phyloP scores from a whole-genome alignment of 2,797 vertebrate genomes.

The Oryzias dopingdopingensis region DNA sequence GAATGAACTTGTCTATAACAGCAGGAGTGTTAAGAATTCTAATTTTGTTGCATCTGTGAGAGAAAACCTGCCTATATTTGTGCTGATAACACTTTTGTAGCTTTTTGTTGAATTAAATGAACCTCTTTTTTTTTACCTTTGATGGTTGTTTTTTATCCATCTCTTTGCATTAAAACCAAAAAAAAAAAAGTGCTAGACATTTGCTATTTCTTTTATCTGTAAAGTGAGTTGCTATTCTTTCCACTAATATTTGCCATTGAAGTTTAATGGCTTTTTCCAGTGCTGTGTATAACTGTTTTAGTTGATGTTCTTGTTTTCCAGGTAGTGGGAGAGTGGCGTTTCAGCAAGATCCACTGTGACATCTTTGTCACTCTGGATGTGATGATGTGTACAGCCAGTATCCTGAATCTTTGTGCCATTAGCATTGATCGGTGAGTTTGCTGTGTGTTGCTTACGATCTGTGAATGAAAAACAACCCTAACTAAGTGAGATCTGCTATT shows the following conservation, averaged over 20 bases:
- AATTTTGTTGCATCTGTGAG: no score
- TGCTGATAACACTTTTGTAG: no score
- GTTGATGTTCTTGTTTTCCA: constrained; percentile 65
- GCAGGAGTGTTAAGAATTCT: no score
- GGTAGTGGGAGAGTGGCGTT: constrained; percentile 98
- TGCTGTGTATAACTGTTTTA: constrained; percentile 40
- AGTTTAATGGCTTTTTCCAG: constrained; percentile 20
- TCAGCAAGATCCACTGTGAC: constrained; percentile 97
- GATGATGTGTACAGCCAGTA: constrained; percentile 99
- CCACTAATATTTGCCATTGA: constrained; percentile 4
- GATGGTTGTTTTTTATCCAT: no score
- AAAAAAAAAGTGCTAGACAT: constrained; percentile 1
- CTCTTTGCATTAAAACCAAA: no score
- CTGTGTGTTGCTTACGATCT: constrained; percentile 27
- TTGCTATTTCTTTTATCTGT: constrained; percentile 15
- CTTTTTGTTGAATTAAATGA: no score
- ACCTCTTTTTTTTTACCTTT: no score
- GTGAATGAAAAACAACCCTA: constrained; percentile 39
- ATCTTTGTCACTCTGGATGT: constrained; percentile 98
- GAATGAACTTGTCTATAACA: no score
- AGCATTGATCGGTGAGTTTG: constrained; percentile 95
- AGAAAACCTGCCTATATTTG: no score
- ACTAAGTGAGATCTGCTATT: constrained; percentile 11
- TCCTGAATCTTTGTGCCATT: constrained; percentile 98
- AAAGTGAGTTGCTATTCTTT: constrained; percentile 13